Base-by-base conservation (phyloP, 2,797 vertebrate species). In the Anolis apletophallus region DNA sequence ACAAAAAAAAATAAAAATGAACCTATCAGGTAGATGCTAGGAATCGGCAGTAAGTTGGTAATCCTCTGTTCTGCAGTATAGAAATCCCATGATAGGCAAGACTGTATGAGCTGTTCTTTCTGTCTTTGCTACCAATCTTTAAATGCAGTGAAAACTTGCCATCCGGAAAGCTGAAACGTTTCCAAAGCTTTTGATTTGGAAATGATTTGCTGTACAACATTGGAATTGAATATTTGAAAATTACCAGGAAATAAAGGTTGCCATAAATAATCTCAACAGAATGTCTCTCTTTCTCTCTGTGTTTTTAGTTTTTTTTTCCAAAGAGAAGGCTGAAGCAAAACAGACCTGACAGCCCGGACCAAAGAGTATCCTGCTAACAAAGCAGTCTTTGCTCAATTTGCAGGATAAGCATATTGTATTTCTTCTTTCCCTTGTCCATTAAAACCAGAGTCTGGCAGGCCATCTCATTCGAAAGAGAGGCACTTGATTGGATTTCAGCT, bases 401-500 rank as follows among this genome's bases (percentile, higher is more conserved):
- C 89, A 90, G 26, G 89, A 88, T 94, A 94, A 94, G 90, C 89
- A 89, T 36, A 89, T 92, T 96, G 81, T 21, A 57, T 86, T 86
- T 86, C 85, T 81, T 95, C 93, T 89, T 88, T 83, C 87, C 13
- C 87, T 12, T 85, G 88, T 93, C 91, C 91, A 91, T 95, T 93
- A 93, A 90, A 91, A 85, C 86, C 85, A 87, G 91, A 94, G 93
- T 83, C 89, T 95, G 93, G 94, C 94, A 89, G 93, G 87, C 90
- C 95, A 92, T 94, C 91, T 93, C 91, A 91, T 94, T 95, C 95
- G 88, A 92, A 95, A 88, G 94, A 95, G 96, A 81, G 26, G 90
- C 85, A 90, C 94, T 95, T 96, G 91, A 96, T 94, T 96, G 94
- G 94, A 94, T 96, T 96, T 97, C 90, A 93, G 92, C 94, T 94